Percentiles rank a stretch among this genome's conserved stretches.
phyloP scores from a whole-genome alignment of 1,140 invertebrate species.

The Saxidomus purpurata region DNA sequence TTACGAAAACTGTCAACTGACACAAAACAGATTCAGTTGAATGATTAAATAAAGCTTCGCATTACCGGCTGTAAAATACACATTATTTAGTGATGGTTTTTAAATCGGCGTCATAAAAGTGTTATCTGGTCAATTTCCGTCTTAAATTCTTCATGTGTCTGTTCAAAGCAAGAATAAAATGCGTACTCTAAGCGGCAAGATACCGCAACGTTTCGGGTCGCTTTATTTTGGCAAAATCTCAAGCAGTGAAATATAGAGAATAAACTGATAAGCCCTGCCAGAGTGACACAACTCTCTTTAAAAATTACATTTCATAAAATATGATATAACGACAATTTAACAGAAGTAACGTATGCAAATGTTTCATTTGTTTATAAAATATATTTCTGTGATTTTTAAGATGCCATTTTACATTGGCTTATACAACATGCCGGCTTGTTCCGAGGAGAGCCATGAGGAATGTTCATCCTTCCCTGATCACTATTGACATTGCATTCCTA shows the following conservation, averaged over 20 bases:
- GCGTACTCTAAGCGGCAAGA: not conserved
- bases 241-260: not conserved
- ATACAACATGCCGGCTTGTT: no score
- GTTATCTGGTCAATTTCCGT: not conserved
- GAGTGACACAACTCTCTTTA: not conserved
- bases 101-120: not conserved
- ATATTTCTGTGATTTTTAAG: no score
- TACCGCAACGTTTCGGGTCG: not conserved
- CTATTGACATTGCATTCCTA: no score
- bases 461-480: no score
- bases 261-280: slow-evolving; percentile 3
- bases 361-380: no score
- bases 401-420: no score
- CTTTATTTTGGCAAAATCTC: not conserved
- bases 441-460: no score
- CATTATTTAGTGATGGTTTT: not conserved
- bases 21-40: no score
- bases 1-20: no score
- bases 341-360: no score
- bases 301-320: not conserved
- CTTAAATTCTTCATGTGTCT: not conserved
- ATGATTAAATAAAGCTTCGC: no score
- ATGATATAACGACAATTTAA: not conserved
- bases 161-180: not conserved
- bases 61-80: not conserved